Evolutionary conservation across 2,888 invertebrate species (phyloP).

Genomic region (Papilio elwesi): DNA sequence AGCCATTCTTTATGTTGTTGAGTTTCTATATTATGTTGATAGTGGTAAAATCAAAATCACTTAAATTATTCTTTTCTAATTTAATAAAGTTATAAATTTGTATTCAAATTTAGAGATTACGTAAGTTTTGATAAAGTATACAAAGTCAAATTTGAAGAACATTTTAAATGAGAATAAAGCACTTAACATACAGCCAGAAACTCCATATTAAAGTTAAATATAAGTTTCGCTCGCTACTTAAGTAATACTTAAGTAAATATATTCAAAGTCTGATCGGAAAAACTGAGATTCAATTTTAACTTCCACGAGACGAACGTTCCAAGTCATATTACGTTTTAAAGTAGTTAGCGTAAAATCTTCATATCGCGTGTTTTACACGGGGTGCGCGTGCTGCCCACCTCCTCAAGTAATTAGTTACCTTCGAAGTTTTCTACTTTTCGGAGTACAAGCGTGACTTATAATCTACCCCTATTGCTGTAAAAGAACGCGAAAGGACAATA

Average conservation of each 20-base stretch:
- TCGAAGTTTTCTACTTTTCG: constrained; percentile 74
- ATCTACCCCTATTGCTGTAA: constrained; percentile 56
- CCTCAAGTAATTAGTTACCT: constrained; percentile 74
- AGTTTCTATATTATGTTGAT: neutral
- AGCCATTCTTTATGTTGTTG: neutral
- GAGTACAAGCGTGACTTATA: constrained; percentile 70
- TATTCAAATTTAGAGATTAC: neutral
- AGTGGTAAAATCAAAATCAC: neutral
- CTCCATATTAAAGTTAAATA: constrained; percentile 61
- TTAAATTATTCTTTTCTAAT: neutral
- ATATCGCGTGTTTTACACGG: constrained; percentile 70
- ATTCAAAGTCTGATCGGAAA: constrained; percentile 55
- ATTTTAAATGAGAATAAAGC: constrained; percentile 19
- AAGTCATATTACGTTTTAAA: constrained; percentile 26
- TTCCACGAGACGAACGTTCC: constrained; percentile 38
- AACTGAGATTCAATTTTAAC: constrained; percentile 54
- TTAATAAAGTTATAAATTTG: neutral
- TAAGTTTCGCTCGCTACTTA: constrained; percentile 46
- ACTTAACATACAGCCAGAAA: constrained; percentile 46
- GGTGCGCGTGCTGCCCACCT: constrained; percentile 61
- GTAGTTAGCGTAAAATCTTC: constrained; percentile 55
- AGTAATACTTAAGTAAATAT: constrained; percentile 38
- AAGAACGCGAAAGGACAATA: constrained; percentile 58
- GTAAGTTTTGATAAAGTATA: neutral
- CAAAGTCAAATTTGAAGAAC: neutral